Base-by-base conservation (phyloP, 2,888 invertebrate genomes). In the Capitulum mitella region DNA sequence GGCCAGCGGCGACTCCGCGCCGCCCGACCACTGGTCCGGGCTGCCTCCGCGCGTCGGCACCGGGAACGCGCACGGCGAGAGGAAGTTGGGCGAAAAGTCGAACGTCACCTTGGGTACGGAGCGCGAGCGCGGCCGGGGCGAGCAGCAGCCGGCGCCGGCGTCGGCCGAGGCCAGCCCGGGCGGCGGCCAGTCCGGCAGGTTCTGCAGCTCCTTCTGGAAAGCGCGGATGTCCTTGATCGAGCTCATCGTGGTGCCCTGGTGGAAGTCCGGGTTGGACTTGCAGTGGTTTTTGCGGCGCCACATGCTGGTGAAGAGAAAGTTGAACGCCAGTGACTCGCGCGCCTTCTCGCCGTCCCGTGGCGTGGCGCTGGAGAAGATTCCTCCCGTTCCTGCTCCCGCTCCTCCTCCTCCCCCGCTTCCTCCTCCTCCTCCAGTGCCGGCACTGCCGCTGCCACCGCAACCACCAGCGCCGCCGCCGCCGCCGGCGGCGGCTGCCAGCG, bases 191-290 rank as follows among this genome's bases (percentile, higher is more conserved):
- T 86, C 85, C 0, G 89, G 89, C 79, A 89, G 84, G 83, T 89
- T 89, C 82, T 89, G 89, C 40, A 89, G 85, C 82, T 89, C 88
- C 81, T 88, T 85, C 84, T 89, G 89, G 83, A 89, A 88, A 61
- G 88, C 88, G 48, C 87, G 84, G 74, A 89, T 88, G 83, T 89
- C 89, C 79, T 87, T 86, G 81, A 87, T 87, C 46, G 79, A 79
- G 51, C 54, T 51, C 29, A 77, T 58, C 77, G 54, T 75, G 78
- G 78, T 46, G 43, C 64, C 78, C 40, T 76, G 78, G n/a, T 78
- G 76, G 64, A 48, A 58, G 34, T 43, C 43, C 34, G 78, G 54
- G 78, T 48, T 61, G 5, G 48, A 48, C 43, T 64, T 34, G 79
- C 51, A 74, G 51, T 78, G 51, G 51, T 74, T 37, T 43, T 54